Base-by-base conservation (phyloP, 2,113 vertebrate species). In the Lepus europaeus region DNA sequence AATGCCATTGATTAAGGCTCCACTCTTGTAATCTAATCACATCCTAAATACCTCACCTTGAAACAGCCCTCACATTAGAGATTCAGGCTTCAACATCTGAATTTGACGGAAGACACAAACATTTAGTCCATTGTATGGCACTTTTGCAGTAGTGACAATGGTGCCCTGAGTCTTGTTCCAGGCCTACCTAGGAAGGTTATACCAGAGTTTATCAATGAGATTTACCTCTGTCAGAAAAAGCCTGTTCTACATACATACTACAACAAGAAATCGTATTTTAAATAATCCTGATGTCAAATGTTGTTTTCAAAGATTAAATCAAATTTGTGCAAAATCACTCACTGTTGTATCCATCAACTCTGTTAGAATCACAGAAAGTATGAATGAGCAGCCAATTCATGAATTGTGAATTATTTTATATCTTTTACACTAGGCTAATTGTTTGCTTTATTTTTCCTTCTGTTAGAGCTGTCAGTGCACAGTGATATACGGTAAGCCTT, bases 341-440 rank as follows among this genome's bases (percentile, higher is more conserved):
- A 85, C 68, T 91, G 70, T 39, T 91, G 39, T 80, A 56, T 88
- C 78, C 53, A 89, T 84, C 72, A 81, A 66, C 49, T 82, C 73
- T 93, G 81, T 77, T 96, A 70, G 83, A 91, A 91, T 94, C 95
- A 91, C 91, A 95, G 95, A 89, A 96, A 83, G 91, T 94, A 96
- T 84, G 92, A 94, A 82, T 89, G 80, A 96, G 93, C 81, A 87
- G 66, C 33, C 90, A 94, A 93, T 85, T 89, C 84, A 97, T 97
- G 95, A 96, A 97, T 96, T 94, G 77, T 96, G 74, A 91, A 96
- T 97, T 93, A 89, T 72, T 96, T 96, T 95, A 92, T 85, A 86
- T 94, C 59, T 96, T 94, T 94, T 89, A 31, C 80, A 56, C 76
- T 82, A 87, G 83, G 87, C 80, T 91, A 97, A 95, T 95, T 95